Percentiles rank a stretch among this genome's conserved stretches.
Conservation (phyloP, 1,140 invertebrate genomes). For the Aphelenchoides fujianensis region DNA sequence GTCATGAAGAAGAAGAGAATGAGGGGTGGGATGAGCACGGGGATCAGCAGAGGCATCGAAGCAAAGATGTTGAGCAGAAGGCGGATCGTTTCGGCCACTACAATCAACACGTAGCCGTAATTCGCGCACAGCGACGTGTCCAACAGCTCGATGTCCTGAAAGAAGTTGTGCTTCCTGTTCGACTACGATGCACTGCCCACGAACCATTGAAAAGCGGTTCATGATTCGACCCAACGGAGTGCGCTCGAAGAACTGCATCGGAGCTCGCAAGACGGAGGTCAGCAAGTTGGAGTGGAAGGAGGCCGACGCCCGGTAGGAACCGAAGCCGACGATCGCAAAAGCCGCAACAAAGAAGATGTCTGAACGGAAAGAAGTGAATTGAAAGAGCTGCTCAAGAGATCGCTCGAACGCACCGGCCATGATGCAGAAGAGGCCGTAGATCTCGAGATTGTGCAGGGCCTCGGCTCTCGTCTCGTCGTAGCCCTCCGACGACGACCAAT, state of each 20-base stretch:
- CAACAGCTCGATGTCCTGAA: conserved; percentile 64
- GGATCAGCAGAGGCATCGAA: conserved; percentile 1
- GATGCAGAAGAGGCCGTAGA: conserved; percentile 33
- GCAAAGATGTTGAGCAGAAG: conserved; percentile 63
- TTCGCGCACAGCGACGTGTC: conserved; percentile 25
- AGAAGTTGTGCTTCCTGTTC: neutral
- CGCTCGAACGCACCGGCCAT: neutral
- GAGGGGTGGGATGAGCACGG: neutral
- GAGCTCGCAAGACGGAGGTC: conserved; percentile 69
- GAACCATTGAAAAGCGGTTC: conserved; percentile 75
- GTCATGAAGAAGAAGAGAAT: neutral
- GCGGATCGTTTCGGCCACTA: conserved; percentile 55
- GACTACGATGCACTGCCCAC: neutral
- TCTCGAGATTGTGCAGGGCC: conserved; percentile 27
- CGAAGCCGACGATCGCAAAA: conserved; percentile 35
- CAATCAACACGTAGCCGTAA: conserved; percentile 33
- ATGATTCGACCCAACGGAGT: conserved; percentile 79
- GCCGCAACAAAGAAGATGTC: neutral
- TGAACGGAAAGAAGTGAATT: neutral
- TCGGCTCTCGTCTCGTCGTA: conserved; percentile 13
- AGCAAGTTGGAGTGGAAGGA: conserved; percentile 75
- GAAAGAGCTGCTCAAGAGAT: too few relatives aligned
- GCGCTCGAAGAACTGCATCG: conserved; percentile 79
- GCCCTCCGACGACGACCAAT: conserved; percentile 53
- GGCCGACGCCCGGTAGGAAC: conserved; percentile 63